Evolutionary conservation across 2,113 vertebrate genomes (phyloP), one percentile per base, ranked within the genome.

Genomic region (Blennius ocellaris): DNA sequence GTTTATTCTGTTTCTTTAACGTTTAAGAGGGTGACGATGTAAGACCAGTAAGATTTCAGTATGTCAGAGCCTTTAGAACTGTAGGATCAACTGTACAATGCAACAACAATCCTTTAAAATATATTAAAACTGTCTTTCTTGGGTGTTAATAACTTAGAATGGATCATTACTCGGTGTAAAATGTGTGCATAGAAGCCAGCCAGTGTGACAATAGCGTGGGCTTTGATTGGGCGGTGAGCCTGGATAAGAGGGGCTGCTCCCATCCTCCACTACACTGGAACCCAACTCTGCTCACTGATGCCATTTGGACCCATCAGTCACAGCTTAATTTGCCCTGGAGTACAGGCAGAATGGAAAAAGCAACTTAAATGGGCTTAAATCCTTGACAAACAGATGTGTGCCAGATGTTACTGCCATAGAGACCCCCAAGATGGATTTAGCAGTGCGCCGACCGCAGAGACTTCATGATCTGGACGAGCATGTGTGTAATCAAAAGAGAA

Each of bases 361-460:
- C 84, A 89, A 92, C 84, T 89, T 90, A 92, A 87, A 89, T 83
- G 84, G 75, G 88, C 70, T 64, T 91, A 93, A 92, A 92, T 92
- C 90, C 90, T 87, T 61, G 61, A 76, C 81, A 85, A 92, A 89
- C 90, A 93, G 91, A 90, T 93, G 92, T 90, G 86, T 83, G 89
- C 88, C 92, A 94, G 93, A 91, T 92, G 93, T 92, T 86, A 45
- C 78, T 16, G 38, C 80, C 82, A 73, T 81, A 89, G 78, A 86
- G 74, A 81, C 80, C 75, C 81, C 67, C 73, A 78, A 81, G 87
- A 87, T 80, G 73, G 86, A 85, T 87, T 87, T 89, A 81, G 14
- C 62, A 54, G 63, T 67, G 49, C 44, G 56, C 51, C 73, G 66
- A 81, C 78, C 70, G 61, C 12, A 67, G 68, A 73, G 63, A 51